A percentile compares a stretch with the other conserved stretches of the same genome.
Evolutionary conservation across 2,113 vertebrate species (phyloP).

Genomic region (Xenopus laevis): DNA sequence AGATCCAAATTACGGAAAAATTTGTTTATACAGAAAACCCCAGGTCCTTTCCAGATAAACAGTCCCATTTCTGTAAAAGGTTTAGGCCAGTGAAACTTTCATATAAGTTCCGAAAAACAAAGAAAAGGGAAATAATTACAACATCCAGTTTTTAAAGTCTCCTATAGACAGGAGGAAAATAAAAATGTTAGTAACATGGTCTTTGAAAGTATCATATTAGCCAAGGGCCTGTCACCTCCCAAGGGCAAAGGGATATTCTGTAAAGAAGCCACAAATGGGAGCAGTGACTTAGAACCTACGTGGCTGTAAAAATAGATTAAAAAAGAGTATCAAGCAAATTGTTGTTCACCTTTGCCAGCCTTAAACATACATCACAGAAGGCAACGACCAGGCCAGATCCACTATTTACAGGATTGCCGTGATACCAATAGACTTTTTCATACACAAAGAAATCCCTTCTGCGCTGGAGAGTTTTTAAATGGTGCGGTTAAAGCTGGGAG

Average conservation of each 20-base stretch:
- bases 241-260: background rate
- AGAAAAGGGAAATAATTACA: no score
- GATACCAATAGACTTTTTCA: slow-evolving; percentile 21
- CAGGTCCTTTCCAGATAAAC: no score
- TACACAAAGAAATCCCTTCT: slow-evolving; percentile 20
- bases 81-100: no score
- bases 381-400: background rate
- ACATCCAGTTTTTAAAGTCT: no score
- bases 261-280: background rate
- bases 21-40: no score
- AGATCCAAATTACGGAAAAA: no score
- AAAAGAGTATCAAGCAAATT: background rate
- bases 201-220: no score
- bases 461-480: slow-evolving; percentile 27
- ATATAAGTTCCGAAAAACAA: no score
- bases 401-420: background rate
- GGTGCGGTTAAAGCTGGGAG: slow-evolving; percentile 21
- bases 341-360: background rate
- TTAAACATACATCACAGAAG: slow-evolving; percentile 2
- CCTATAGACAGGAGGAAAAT: no score
- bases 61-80: no score
- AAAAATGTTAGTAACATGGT: no score
- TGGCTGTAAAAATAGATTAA: background rate
- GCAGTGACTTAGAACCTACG: background rate
- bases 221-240: no score